Evolutionary conservation across 2,888 invertebrate species (phyloP), one percentile per base, ranked within the genome.

Genomic region (Pollenia angustigena): DNA sequence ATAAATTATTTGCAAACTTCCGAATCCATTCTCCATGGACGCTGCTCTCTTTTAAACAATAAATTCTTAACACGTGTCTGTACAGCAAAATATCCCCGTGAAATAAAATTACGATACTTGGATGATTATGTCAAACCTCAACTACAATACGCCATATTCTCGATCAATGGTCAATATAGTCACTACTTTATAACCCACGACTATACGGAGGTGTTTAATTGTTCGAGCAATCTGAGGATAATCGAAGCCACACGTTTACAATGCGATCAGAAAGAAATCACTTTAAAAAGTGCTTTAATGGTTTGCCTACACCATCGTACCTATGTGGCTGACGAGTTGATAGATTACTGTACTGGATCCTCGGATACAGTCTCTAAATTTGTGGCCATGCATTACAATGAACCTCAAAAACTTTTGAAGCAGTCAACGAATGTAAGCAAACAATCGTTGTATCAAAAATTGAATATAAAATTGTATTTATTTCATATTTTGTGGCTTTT

Each of bases 321-420:
- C 12, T 75, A 62, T 18, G 71, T 86, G 32, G 86, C 80, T 4
- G 83, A 86, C 68, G 86, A 86, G n/a, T 18, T 86, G 23, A 75
- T 83, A 8, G 75, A 86, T 46, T n/a, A 83, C 58, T 86, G 86
- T 46, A 6, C 12, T 11, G 71, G 50, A 0, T n/a, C 4, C 0
- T 23, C 42, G 1, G 32, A 6, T n/a, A 52, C 69, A 0, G 18
- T n/a, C 2, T 76, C 82, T 2, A 32, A 74, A 18, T 83, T 71
- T 71, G 86, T 76, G 12, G 80, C 80, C 71, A 86, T 86, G 86
- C 86, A 86, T 23, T 86, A 86, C 44, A 50, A 60, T 60, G 64
- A 86, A 11, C 80, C 79, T 8, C 12, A 2, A 2, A 16, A 18
- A n/a, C 58, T 74, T n/a, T 32, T 81, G 8, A 46, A 9, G n/a